These are phyloP conservation scores for Axea sp. DNA, from an alignment of 2,888 invertebrate species.

Conservation along the genomic window DNA sequence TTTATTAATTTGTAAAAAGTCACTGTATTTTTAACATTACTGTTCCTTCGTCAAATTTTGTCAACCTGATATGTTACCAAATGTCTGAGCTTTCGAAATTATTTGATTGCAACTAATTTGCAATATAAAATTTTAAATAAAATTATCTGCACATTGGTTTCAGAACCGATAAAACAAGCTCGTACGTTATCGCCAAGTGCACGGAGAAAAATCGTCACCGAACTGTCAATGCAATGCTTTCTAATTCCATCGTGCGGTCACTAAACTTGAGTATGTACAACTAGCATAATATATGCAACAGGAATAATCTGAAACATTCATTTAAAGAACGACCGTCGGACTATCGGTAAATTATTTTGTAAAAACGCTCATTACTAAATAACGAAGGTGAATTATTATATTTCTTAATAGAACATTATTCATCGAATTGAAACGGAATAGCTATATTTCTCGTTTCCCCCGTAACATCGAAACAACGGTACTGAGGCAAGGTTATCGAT, in stretches of 20 bases:
- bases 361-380: not conserved
- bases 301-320: slow-evolving; percentile 23
- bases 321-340: slow-evolving; percentile 3
- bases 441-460: not conserved
- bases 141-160: slow-evolving; percentile 17
- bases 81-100: slow-evolving; percentile 42
- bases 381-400: too few relatives aligned
- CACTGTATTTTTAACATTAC: too few relatives aligned
- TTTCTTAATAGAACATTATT: not conserved
- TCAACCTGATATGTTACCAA: slow-evolving; percentile 6
- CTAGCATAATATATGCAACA: slow-evolving; percentile 22
- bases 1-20: too few relatives aligned
- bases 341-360: slow-evolving; percentile 4
- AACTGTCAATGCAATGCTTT: slow-evolving; percentile 63
- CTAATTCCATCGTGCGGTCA: slow-evolving; percentile 63
- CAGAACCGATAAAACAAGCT: slow-evolving; percentile 37
- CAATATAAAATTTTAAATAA: slow-evolving; percentile 16
- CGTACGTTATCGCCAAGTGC: slow-evolving; percentile 46
- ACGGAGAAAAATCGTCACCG: slow-evolving; percentile 57
- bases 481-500: slow-evolving; percentile 44
- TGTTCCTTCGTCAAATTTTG: slow-evolving; percentile 1
- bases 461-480: slow-evolving; percentile 3
- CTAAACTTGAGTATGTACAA: slow-evolving; percentile 56
- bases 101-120: slow-evolving; percentile 17
- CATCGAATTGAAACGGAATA: slow-evolving; percentile 4